Evolutionary conservation across 2,888 invertebrate genomes (phyloP).

Genomic region (Candidula unifasciata): DNA sequence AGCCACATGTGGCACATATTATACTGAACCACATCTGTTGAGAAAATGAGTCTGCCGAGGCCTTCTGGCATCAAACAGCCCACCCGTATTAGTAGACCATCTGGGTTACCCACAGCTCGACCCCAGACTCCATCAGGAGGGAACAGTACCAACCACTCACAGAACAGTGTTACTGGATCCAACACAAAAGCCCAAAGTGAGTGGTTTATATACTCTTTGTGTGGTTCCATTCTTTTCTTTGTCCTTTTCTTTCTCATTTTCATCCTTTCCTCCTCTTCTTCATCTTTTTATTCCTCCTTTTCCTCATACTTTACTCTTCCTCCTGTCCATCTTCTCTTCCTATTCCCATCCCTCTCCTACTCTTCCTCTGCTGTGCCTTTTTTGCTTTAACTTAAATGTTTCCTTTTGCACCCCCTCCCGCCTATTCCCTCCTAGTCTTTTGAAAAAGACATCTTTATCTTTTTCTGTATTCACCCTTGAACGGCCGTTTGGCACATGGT

Average conservation of each 20-base stretch:
- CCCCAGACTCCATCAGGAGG: slow-evolving; percentile 39
- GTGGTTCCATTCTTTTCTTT: not conserved
- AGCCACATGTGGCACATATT: not conserved
- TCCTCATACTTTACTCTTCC: not conserved
- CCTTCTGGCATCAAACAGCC: slow-evolving; percentile 73
- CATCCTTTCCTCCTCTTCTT: not conserved
- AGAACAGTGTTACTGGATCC: slow-evolving; percentile 6
- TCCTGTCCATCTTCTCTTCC: not conserved
- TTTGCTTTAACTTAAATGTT: no score
- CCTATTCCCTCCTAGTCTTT: no score
- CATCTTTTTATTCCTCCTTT: not conserved
- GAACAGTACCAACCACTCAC: not conserved
- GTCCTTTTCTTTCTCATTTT: not conserved
- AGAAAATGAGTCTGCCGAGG: slow-evolving; percentile 67
- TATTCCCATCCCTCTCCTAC: not conserved
- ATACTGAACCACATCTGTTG: not conserved
- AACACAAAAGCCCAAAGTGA: slow-evolving; percentile 65
- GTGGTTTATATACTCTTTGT: slow-evolving; percentile 44
- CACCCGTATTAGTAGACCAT: slow-evolving; percentile 67
- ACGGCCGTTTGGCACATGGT: no score
- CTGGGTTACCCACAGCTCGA: slow-evolving; percentile 64
- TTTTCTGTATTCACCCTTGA: no score
- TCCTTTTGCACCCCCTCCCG: no score
- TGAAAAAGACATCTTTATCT: no score
- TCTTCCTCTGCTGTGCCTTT: no score